Percentiles rank a stretch among this genome's conserved stretches.
phyloP scores from a whole-genome alignment of 2,888 invertebrate genomes.

The Phasia obesa region DNA sequence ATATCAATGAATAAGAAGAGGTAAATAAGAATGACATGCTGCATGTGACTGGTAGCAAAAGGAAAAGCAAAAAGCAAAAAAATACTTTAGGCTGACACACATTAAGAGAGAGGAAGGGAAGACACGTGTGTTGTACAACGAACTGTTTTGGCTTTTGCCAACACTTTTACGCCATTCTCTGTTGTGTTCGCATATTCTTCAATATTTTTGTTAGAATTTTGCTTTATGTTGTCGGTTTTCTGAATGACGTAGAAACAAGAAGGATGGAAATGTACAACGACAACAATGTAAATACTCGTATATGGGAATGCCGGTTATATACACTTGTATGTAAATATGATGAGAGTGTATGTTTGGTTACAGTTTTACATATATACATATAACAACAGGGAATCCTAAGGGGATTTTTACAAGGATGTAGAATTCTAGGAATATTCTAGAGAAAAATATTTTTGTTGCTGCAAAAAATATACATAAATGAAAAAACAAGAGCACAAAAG shows the following conservation, averaged over 20 bases:
- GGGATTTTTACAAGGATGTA: conserved; percentile 45
- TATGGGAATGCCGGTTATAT: conserved; percentile 39
- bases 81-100: neutral
- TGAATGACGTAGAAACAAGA: conserved; percentile 47
- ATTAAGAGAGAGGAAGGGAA: conserved; percentile 48
- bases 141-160: neutral
- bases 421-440: conserved; percentile 65
- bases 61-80: neutral
- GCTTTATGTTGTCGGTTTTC: conserved; percentile 21
- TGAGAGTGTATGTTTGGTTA: neutral
- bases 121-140: conserved; percentile 48
- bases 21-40: neutral
- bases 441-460: conserved; percentile 34
- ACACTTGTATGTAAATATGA: neutral
- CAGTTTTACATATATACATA: neutral
- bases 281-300: conserved; percentile 35
- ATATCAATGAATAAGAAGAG: neutral
- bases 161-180: conserved; percentile 40
- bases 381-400: conserved; percentile 36
- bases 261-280: conserved; percentile 27
- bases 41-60: conserved; percentile 12
- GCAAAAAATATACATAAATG: neutral
- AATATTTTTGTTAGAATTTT: conserved; percentile 27
- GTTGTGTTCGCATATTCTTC: conserved; percentile 47
- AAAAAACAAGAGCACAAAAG: conserved; percentile 15